Evolutionary conservation across 2,888 invertebrate genomes (phyloP).

Genomic region (Ptilodon capucinus): DNA sequence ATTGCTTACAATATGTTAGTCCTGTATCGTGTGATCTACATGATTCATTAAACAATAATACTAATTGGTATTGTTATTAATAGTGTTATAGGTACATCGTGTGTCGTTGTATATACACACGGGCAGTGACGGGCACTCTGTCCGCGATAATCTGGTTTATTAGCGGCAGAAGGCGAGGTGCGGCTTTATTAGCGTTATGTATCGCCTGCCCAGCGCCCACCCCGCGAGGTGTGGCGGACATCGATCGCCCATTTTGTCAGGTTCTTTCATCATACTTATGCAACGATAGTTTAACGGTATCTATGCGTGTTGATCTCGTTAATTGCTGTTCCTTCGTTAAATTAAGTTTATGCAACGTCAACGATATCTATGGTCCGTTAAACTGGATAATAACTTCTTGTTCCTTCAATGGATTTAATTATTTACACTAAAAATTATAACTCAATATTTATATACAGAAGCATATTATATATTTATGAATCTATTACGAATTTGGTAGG

Average conservation of each 20-base stretch:
- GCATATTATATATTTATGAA: no score
- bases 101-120: slow-evolving; percentile 2
- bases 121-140: slow-evolving; percentile 29
- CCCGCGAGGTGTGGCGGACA: slow-evolving; percentile 55
- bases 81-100: neutral
- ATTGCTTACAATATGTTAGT: no score
- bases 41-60: neutral
- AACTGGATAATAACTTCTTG: no score
- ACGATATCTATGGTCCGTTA: no score
- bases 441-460: no score
- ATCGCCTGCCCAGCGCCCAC: slow-evolving; percentile 54
- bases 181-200: slow-evolving; percentile 57
- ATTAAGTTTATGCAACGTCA: neutral
- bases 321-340: slow-evolving; percentile 1
- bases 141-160: slow-evolving; percentile 58
- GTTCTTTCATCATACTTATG: slow-evolving; percentile 30
- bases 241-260: slow-evolving; percentile 45
- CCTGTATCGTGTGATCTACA: no score
- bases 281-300: slow-evolving; percentile 15
- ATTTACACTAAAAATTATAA: no score
- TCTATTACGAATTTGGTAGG: no score
- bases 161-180: slow-evolving; percentile 55
- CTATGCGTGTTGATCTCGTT: slow-evolving; percentile 4
- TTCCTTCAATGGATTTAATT: no score
- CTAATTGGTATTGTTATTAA: neutral